phyloP scores from a whole-genome alignment of 1,140 invertebrate species.

The Trichonephila clavipes region DNA sequence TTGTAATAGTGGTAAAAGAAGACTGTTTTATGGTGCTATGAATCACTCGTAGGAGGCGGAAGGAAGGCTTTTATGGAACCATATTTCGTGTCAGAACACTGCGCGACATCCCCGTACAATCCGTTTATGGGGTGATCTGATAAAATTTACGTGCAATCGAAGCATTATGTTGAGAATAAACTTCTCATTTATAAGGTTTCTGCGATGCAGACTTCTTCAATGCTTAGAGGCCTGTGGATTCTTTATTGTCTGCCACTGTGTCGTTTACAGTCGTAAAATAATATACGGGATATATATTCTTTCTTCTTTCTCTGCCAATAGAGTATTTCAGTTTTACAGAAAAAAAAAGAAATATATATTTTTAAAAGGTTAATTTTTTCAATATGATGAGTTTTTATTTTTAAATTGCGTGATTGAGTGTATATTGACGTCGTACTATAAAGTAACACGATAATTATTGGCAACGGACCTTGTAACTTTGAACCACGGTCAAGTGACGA shows the following conservation, averaged over 20 bases:
- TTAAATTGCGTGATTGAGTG: too few relatives aligned
- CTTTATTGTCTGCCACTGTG: neutral
- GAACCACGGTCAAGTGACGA: too few relatives aligned
- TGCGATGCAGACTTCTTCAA: too few relatives aligned
- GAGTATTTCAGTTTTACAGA: too few relatives aligned
- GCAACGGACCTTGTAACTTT: too few relatives aligned
- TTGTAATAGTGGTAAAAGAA: slow-evolving; percentile 9
- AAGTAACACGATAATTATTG: too few relatives aligned
- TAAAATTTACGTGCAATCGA: slow-evolving; percentile 18
- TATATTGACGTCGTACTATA: too few relatives aligned
- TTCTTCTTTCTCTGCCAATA: neutral
- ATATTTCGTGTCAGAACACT: neutral
- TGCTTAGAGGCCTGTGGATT: neutral
- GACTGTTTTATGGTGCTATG: neutral
- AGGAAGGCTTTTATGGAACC: slow-evolving; percentile 1
- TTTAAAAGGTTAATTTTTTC: too few relatives aligned
- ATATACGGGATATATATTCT: neutral
- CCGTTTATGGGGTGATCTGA: slow-evolving; percentile 16
- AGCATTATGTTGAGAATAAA: slow-evolving; percentile 18
- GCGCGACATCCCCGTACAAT: neutral
- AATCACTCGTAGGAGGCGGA: neutral
- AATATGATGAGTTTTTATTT: too few relatives aligned
- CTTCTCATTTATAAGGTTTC: slow-evolving; percentile 6
- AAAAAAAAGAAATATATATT: too few relatives aligned
- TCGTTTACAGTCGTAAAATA: neutral